phyloP scores from a whole-genome alignment of 1,140 invertebrate genomes.

The Bactericera cockerelli region DNA sequence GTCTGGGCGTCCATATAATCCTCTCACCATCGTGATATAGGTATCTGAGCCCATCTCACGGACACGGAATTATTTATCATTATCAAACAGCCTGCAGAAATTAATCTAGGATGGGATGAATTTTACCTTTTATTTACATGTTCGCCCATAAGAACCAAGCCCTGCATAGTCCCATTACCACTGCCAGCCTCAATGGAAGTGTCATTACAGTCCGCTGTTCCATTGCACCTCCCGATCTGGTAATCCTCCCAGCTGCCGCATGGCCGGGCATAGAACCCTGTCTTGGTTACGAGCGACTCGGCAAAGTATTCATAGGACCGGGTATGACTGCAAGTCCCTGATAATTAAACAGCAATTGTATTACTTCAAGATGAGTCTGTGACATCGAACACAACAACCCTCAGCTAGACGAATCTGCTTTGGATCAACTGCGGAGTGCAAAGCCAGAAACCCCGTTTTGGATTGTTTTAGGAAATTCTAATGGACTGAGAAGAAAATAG shows the following conservation, averaged over 20 bases:
- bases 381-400: background rate
- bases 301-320: background rate
- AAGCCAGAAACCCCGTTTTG: too few species aligned
- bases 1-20: too few species aligned
- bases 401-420: too few species aligned
- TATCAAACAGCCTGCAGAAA: background rate
- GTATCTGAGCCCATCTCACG: too few species aligned
- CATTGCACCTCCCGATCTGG: background rate
- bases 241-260: background rate
- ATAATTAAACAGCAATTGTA: too few species aligned
- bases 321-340: background rate
- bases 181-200: too few species aligned
- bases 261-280: background rate
- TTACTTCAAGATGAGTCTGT: too few species aligned
- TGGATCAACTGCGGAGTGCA: too few species aligned
- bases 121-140: background rate
- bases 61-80: background rate
- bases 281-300: background rate
- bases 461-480: too few species aligned
- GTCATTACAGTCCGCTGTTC: too few species aligned
- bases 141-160: background rate
- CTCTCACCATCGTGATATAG: too few species aligned
- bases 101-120: background rate
- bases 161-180: background rate
- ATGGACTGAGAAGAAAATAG: too few species aligned